Conservation (phyloP, 2,797 vertebrate genomes). For the Myotis planiceps region DNA sequence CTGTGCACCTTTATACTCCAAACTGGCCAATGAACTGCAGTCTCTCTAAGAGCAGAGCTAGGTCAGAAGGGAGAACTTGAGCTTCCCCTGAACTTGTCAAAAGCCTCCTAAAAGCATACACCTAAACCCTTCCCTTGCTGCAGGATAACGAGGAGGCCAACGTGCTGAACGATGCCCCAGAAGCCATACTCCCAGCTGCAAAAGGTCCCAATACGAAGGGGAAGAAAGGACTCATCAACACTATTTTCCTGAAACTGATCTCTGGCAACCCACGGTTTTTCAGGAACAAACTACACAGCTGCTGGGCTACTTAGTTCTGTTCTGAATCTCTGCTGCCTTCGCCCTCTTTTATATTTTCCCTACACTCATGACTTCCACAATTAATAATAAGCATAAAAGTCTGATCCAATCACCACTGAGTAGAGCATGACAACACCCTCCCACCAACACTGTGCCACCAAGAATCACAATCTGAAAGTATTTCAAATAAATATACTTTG, state of each 20-base stretch:
- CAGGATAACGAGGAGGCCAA: neutral
- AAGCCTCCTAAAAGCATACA: neutral
- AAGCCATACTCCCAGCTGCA: neutral
- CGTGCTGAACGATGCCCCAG: neutral
- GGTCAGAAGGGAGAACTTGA: neutral
- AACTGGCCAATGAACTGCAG: neutral
- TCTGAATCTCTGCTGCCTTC: neutral
- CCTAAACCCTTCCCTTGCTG: neutral
- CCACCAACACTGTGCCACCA: neutral
- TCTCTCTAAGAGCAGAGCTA: conserved; percentile 20
- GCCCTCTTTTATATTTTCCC: neutral
- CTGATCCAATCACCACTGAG: neutral
- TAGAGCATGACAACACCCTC: neutral
- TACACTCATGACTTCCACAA: neutral
- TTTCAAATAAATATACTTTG: conserved; percentile 29
- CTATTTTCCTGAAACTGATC: neutral
- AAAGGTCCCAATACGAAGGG: neutral
- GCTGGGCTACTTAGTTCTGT: neutral
- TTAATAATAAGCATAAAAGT: neutral
- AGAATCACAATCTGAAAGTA: conserved; percentile 42
- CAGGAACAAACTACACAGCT: conserved; percentile 52
- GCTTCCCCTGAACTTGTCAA: neutral
- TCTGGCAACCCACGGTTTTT: neutral
- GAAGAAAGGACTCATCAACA: neutral
- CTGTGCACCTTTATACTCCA: neutral